Evolutionary conservation across 2,797 vertebrate genomes (phyloP).

Genomic region (Cichlasoma orientale): DNA sequence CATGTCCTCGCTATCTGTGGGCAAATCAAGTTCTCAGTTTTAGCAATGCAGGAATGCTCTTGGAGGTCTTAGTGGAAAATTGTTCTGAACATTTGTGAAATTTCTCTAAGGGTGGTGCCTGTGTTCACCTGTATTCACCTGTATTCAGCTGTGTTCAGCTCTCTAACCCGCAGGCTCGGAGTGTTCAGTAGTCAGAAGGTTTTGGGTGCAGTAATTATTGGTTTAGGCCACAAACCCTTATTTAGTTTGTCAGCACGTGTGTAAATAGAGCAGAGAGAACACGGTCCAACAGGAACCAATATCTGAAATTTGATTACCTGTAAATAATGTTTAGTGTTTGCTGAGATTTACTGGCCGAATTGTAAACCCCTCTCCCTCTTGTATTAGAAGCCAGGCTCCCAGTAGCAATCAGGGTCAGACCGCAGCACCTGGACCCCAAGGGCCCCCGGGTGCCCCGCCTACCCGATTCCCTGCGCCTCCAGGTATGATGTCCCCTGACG

Average conservation of each 20-base stretch:
- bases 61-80: background rate
- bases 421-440: conserved; percentile 62
- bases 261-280: background rate
- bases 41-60: background rate
- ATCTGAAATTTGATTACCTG: background rate
- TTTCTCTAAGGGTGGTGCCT: background rate
- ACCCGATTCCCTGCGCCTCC: conserved; percentile 77
- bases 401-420: conserved; percentile 60
- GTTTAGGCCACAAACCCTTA: background rate
- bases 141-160: too few species aligned
- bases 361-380: background rate
- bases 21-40: background rate
- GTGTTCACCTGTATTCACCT: too few species aligned
- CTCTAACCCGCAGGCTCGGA: background rate
- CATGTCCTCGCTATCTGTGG: background rate
- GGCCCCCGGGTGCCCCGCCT: conserved; percentile 79
- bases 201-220: background rate
- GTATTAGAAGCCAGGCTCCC: conserved; percentile 77
- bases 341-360: background rate
- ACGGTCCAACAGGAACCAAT: too few species aligned
- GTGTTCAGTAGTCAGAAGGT: background rate
- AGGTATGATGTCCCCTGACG: conserved; percentile 82
- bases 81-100: background rate
- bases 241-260: background rate
- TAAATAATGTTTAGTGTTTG: background rate